Conservation (phyloP, 2,888 invertebrate species). For the Pinctada fucata region DNA sequence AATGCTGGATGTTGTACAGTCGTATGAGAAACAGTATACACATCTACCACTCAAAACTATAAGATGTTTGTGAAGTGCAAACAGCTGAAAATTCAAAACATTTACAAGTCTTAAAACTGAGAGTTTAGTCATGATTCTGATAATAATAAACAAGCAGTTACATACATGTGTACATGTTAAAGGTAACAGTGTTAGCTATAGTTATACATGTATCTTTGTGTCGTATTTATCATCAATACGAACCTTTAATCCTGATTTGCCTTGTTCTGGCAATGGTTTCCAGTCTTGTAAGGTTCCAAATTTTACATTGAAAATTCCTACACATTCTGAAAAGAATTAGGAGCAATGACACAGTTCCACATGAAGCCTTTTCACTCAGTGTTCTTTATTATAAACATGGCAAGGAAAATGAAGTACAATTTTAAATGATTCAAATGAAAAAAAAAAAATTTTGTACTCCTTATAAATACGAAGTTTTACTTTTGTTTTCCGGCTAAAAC, state of each 20-base stretch:
- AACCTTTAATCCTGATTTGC: conserved; percentile 24
- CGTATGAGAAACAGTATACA: conserved; percentile 50
- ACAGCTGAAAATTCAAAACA: conserved; percentile 42
- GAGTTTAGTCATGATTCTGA: too few relatives aligned
- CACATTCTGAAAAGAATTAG: conserved; percentile 45
- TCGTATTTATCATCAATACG: too few relatives aligned
- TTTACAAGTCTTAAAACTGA: too few relatives aligned
- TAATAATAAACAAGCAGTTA: too few relatives aligned
- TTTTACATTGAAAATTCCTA: conserved; percentile 57
- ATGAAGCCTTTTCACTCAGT: not conserved
- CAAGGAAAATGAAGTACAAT: too few relatives aligned
- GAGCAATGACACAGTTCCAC: not conserved
- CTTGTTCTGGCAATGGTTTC: conserved; percentile 47
- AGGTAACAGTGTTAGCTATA: too few relatives aligned
- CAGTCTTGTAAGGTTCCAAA: conserved; percentile 56
- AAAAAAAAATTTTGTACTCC: too few relatives aligned
- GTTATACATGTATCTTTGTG: too few relatives aligned
- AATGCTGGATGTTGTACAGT: conserved; percentile 52
- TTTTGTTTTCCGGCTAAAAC: too few relatives aligned
- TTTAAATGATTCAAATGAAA: too few relatives aligned
- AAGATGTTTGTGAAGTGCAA: conserved; percentile 44
- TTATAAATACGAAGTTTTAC: too few relatives aligned
- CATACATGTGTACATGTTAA: too few relatives aligned
- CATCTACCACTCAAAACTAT: conserved; percentile 49
- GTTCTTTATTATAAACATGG: not conserved